These are phyloP conservation scores for Hirundichthys speculiger DNA, from an alignment of 2,113 vertebrate species.

Conservation along the genomic window DNA sequence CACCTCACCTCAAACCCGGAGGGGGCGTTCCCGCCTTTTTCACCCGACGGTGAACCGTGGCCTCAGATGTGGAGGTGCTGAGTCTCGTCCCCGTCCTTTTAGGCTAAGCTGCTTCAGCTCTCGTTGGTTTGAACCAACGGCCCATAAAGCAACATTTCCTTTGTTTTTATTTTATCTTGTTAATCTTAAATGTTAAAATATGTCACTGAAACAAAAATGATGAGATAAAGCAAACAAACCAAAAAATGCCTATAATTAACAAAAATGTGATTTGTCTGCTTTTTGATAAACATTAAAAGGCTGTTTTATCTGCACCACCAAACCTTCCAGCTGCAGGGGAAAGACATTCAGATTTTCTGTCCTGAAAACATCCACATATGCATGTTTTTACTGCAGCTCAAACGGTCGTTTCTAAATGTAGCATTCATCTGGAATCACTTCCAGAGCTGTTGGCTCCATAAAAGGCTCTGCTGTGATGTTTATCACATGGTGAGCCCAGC, in stretches of 20 bases:
- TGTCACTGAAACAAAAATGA: constrained; percentile 30
- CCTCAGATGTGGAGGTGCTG: no score
- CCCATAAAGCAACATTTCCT: neutral
- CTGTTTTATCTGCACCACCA: constrained; percentile 13
- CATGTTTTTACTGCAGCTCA: constrained; percentile 13
- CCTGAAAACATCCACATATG: constrained; percentile 3
- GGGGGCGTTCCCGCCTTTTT: no score
- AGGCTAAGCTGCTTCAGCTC: no score
- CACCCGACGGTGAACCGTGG: no score
- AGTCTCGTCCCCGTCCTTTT: no score
- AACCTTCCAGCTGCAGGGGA: constrained; percentile 47
- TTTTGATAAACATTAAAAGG: constrained; percentile 33
- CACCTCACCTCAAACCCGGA: no score
- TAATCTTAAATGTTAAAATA: constrained; percentile 30
- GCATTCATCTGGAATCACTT: constrained; percentile 20
- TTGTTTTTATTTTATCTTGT: no score
- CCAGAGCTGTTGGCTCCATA: constrained; percentile 8
- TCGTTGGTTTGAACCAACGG: neutral
- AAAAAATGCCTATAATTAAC: constrained; percentile 41
- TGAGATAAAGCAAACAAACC: constrained; percentile 16
- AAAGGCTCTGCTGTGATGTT: constrained; percentile 41
- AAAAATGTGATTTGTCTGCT: constrained; percentile 18
- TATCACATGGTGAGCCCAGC: constrained; percentile 40
- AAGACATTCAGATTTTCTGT: neutral
- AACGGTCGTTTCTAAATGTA: constrained; percentile 18